phyloP scores from a whole-genome alignment of 2,797 vertebrate species.

The Danio tinwini region DNA sequence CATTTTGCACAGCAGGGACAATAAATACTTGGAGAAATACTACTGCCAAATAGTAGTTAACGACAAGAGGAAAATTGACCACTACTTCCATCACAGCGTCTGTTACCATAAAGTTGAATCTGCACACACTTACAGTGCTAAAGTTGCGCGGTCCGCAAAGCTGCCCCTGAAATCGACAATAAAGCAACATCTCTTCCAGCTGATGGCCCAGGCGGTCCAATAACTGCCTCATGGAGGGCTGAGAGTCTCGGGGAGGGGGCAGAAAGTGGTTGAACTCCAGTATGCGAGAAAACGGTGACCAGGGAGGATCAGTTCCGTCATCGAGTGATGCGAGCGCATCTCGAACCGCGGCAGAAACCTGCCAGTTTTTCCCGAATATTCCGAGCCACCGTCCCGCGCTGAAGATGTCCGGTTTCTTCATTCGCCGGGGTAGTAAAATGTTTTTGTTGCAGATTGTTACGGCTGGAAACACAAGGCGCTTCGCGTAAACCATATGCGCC shows the following conservation, averaged over 20 bases:
- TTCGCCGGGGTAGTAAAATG: constrained; percentile 79
- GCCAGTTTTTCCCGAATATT: constrained; percentile 80
- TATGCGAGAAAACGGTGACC: constrained; percentile 80
- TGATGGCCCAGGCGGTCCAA: constrained; percentile 84
- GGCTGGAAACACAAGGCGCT: constrained; percentile 82
- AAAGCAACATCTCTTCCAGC: constrained; percentile 85
- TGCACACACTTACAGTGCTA: constrained; percentile 82
- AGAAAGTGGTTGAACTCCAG: constrained; percentile 86
- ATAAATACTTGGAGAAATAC: no score
- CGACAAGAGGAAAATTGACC: neutral
- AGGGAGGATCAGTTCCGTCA: constrained; percentile 70
- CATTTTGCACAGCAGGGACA: no score
- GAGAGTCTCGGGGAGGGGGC: constrained; percentile 79
- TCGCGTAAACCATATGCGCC: constrained; percentile 83
- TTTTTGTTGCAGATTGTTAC: constrained; percentile 87
- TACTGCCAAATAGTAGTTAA: no score
- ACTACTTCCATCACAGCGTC: no score
- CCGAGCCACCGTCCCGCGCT: constrained; percentile 84
- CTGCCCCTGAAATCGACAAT: constrained; percentile 83
- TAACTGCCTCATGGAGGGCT: constrained; percentile 79
- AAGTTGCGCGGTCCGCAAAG: constrained; percentile 85
- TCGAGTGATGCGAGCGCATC: constrained; percentile 72
- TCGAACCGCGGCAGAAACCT: constrained; percentile 73
- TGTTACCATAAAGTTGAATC: constrained; percentile 34
- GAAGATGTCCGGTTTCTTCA: constrained; percentile 85